Evolutionary conservation across 2,113 vertebrate species (phyloP).

Genomic region (Sturnira hondurensis): DNA sequence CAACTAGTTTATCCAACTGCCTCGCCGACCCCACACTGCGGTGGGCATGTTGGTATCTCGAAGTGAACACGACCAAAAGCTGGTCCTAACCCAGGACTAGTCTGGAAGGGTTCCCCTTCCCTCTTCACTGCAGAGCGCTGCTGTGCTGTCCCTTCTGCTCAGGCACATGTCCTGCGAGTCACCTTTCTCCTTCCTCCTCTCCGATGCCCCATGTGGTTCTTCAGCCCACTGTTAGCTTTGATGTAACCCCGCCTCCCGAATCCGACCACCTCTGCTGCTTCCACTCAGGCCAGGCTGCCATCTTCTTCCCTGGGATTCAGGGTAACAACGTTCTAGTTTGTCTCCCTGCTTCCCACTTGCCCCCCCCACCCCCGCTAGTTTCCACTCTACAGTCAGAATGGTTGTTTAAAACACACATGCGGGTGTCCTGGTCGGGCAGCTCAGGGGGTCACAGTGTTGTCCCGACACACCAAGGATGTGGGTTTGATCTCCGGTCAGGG

Average conservation of each 20-base stretch:
- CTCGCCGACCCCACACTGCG: rapidly evolving
- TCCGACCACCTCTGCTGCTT: not conserved
- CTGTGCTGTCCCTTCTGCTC: rapidly evolving
- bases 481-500: too few species aligned
- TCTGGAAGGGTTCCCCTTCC: rapidly evolving
- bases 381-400: not conserved
- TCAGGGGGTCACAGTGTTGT: too few species aligned
- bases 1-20: rapidly evolving
- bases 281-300: not conserved
- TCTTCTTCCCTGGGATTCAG: not conserved
- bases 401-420: not conserved
- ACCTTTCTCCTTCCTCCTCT: not conserved
- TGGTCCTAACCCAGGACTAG: rapidly evolving
- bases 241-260: not conserved
- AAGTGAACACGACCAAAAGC: not conserved
- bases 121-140: not conserved
- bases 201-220: rapidly evolving
- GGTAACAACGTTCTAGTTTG: not conserved
- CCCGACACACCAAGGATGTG: too few species aligned
- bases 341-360: not conserved
- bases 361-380: not conserved
- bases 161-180: rapidly evolving
- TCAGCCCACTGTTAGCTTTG: not conserved
- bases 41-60: not conserved
- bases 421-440: too few species aligned